Evolutionary conservation across 37 sponge, comb jelly and placozoan species (phyloP).

Genomic region (Halisarca cf. caerulea): DNA sequence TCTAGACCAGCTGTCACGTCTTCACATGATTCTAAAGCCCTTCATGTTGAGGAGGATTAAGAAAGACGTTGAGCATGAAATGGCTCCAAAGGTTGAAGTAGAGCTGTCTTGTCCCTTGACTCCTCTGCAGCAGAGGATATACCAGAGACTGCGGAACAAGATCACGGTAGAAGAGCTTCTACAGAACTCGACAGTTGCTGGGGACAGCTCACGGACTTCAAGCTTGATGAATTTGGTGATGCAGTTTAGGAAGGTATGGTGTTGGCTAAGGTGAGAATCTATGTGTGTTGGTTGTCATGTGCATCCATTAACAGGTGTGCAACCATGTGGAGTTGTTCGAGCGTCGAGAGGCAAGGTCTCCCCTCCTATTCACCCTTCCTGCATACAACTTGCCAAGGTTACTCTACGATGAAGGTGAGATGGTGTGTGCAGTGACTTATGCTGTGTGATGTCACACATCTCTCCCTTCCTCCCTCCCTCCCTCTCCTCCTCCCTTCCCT

Average conservation of each 20-base stretch:
- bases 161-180: conserved; percentile 91
- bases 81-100: conserved; percentile 93
- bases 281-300: not conserved
- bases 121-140: conserved; percentile 69
- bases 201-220: conserved; percentile 45
- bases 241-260: conserved; percentile 94
- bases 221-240: conserved; percentile 95
- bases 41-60: conserved; percentile 96
- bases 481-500: too few species aligned
- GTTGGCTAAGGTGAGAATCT: not conserved
- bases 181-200: conserved; percentile 50
- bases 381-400: conserved; percentile 50
- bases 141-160: conserved; percentile 80
- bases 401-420: conserved; percentile 50
- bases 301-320: conserved; percentile 68
- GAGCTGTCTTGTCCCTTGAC: conserved; percentile 75
- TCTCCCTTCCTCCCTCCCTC: not conserved
- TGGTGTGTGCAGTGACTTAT: not conserved
- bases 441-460: not conserved
- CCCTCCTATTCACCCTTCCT: conserved; percentile 38
- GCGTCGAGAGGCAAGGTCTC: conserved; percentile 82
- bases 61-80: conserved; percentile 94
- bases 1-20: conserved; percentile 82
- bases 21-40: conserved; percentile 95
- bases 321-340: conserved; percentile 97